These are phyloP conservation scores for Nomada goodeniana DNA, from an alignment of 2,888 invertebrate genomes.

Conservation along the genomic window DNA sequence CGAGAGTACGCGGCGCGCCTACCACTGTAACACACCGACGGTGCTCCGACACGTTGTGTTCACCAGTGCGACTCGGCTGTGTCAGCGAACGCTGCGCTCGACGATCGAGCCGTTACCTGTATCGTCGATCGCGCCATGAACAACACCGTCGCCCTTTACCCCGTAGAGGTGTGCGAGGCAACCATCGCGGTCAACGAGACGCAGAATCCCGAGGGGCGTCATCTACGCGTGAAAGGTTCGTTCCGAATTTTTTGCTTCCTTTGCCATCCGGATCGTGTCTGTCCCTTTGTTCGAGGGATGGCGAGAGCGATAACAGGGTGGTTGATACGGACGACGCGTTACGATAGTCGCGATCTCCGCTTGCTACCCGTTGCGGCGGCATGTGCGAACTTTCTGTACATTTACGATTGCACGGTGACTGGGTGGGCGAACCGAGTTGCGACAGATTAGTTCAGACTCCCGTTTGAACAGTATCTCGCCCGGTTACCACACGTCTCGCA, in stretches of 20 bases:
- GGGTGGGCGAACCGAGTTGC: no score
- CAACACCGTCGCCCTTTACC: slow-evolving; percentile 46
- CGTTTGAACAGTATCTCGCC: not conserved
- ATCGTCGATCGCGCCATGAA: slow-evolving; percentile 15
- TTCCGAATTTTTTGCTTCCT: slow-evolving; percentile 29
- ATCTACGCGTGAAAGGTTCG: slow-evolving; percentile 74
- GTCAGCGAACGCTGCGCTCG: slow-evolving; percentile 58
- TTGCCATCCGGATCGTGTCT: not conserved
- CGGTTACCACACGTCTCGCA: not conserved
- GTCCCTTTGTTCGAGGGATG: not conserved
- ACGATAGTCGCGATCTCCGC: not conserved
- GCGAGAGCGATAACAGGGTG: not conserved
- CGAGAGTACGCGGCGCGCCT: slow-evolving; percentile 71
- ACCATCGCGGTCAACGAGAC: slow-evolving; percentile 71
- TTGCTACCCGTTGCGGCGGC: not conserved
- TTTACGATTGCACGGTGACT: no score
- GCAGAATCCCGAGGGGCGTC: slow-evolving; percentile 58
- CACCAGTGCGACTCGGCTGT: slow-evolving; percentile 53
- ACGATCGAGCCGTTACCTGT: slow-evolving; percentile 31
- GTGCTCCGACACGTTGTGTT: slow-evolving; percentile 73
- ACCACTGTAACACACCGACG: slow-evolving; percentile 64
- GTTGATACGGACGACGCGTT: not conserved
- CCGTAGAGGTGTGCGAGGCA: slow-evolving; percentile 74
- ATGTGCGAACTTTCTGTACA: no score
- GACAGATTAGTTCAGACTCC: no score